These are phyloP conservation scores for Paradoxurus hermaphroditus DNA, from an alignment of 2,113 vertebrate species.

Conservation along the genomic window DNA sequence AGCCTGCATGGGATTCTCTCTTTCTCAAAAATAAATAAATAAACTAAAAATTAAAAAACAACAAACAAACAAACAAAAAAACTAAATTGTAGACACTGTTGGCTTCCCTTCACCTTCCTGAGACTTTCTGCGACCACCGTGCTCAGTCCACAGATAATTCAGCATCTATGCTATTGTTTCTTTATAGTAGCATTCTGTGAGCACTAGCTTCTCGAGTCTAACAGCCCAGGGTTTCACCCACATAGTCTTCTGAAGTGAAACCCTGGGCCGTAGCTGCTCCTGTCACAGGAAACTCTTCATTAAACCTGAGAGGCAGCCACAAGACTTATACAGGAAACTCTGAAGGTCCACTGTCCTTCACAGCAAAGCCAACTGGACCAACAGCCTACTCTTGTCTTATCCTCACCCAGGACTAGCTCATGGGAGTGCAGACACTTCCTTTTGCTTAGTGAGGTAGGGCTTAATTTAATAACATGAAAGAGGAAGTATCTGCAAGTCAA, in stretches of 20 bases:
- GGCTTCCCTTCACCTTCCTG: neutral
- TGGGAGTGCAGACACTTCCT: neutral
- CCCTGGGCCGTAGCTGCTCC: rapidly evolving
- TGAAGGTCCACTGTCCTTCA: neutral
- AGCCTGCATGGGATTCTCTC: too few relatives aligned
- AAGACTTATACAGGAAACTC: neutral
- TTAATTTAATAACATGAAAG: neutral
- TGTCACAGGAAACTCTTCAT: neutral
- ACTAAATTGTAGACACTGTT: neutral
- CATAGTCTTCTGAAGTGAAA: neutral
- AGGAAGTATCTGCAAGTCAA: neutral
- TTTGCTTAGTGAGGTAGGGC: neutral
- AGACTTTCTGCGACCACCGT: rapidly evolving
- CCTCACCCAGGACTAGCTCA: too few relatives aligned
- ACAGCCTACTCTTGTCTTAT: neutral
- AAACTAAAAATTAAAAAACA: too few relatives aligned
- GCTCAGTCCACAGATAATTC: neutral
- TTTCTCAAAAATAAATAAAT: too few relatives aligned
- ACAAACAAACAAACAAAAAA: neutral
- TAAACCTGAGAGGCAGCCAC: neutral
- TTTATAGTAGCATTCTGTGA: neutral
- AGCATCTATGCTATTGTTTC: neutral
- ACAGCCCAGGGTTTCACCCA: neutral
- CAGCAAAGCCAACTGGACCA: neutral
- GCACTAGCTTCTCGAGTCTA: neutral